These are phyloP conservation scores for Lepidurus packardi DNA, from an alignment of 1,140 invertebrate genomes.

Conservation along the genomic window DNA sequence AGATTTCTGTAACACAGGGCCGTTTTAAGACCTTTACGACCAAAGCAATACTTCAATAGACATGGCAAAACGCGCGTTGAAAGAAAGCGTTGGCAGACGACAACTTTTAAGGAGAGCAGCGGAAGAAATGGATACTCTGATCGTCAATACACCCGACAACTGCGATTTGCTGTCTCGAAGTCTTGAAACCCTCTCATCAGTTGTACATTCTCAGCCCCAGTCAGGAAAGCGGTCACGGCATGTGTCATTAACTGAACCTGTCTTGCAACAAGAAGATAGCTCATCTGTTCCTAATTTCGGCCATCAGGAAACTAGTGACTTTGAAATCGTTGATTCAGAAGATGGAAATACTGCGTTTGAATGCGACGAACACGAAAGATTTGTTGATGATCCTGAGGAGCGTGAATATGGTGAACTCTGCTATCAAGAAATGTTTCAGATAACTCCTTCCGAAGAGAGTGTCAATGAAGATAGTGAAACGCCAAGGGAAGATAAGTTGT, in stretches of 20 bases:
- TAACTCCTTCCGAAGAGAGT: background rate
- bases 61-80: background rate
- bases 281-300: background rate
- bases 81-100: background rate
- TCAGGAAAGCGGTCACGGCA: background rate
- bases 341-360: background rate
- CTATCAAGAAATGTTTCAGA: background rate
- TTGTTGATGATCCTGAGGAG: background rate
- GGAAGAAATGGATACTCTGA: background rate
- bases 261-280: background rate
- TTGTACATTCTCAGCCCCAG: background rate
- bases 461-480: background rate
- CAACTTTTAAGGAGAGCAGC: background rate
- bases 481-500: conserved; percentile 5
- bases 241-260: background rate
- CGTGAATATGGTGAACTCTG: background rate
- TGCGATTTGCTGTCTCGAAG: background rate
- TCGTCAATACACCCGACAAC: background rate
- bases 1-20: background rate
- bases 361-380: background rate
- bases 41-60: background rate
- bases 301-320: background rate
- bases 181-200: background rate
- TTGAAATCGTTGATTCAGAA: background rate
- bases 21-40: background rate